These are phyloP conservation scores for Hystrix brachyura DNA, from an alignment of 2,113 vertebrate genomes.

Conservation along the genomic window DNA sequence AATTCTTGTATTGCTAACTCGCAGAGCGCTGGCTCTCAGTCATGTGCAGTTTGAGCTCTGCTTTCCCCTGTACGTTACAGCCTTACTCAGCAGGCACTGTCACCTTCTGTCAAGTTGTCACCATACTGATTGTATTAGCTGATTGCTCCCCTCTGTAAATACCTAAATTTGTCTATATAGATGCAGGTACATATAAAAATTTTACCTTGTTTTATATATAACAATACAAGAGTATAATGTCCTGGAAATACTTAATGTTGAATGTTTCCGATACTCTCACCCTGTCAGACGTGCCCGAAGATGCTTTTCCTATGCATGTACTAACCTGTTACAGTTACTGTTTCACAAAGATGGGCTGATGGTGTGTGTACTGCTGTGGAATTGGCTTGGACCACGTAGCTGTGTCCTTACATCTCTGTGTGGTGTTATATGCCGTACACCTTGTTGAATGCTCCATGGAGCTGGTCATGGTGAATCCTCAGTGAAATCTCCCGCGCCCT, in stretches of 20 bases:
- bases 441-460: neutral
- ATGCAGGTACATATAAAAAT: neutral
- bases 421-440: neutral
- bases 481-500: neutral
- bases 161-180: conserved; percentile 21
- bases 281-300: neutral
- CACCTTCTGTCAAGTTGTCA: neutral
- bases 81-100: neutral
- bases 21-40: neutral
- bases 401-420: neutral
- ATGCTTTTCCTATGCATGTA: neutral
- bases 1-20: neutral
- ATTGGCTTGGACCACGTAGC: neutral
- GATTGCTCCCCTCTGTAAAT: neutral
- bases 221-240: neutral
- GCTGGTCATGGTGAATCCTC: neutral
- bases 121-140: neutral
- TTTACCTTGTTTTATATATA: neutral
- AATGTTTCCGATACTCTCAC: neutral
- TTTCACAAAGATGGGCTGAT: neutral
- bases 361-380: neutral
- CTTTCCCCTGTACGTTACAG: neutral
- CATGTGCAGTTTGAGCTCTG: neutral
- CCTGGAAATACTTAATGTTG: neutral
- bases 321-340: neutral